These are phyloP conservation scores for Petrocephalus schoutedeni DNA, from an alignment of 2,797 vertebrate species.

Conservation along the genomic window DNA sequence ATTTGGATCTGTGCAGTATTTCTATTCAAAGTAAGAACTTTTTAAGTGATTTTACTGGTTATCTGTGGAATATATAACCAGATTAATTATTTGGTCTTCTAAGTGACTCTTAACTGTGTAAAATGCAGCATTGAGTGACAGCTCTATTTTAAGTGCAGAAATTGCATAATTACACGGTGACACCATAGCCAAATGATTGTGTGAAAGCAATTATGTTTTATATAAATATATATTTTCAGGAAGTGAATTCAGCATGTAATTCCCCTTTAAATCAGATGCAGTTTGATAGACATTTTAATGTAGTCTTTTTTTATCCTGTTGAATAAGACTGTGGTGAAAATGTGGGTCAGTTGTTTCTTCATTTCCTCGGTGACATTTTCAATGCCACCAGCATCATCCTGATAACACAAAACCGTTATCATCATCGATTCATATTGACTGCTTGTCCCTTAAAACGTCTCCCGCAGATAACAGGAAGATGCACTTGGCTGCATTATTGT, in stretches of 20 bases:
- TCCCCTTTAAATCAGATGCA: slow-evolving; percentile 40
- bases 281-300: slow-evolving; percentile 36
- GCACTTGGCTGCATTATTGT: slow-evolving; percentile 17
- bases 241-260: slow-evolving; percentile 34
- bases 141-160: slow-evolving; percentile 80
- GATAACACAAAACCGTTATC: slow-evolving; percentile 21
- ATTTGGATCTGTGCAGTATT: not conserved
- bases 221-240: slow-evolving; percentile 15
- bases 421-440: slow-evolving; percentile 27
- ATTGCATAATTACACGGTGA: slow-evolving; percentile 42
- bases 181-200: slow-evolving; percentile 9
- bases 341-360: slow-evolving; percentile 38
- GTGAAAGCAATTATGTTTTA: slow-evolving; percentile 14
- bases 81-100: slow-evolving; percentile 69
- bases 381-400: slow-evolving; percentile 28
- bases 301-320: slow-evolving; percentile 40
- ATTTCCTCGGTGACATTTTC: slow-evolving; percentile 16
- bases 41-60: not conserved
- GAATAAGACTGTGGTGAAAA: slow-evolving; percentile 40
- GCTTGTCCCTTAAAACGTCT: slow-evolving; percentile 13
- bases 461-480: not conserved
- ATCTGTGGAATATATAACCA: not conserved
- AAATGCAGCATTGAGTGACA: slow-evolving; percentile 71
- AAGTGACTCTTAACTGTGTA: slow-evolving; percentile 70
- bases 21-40: not conserved